Base-by-base conservation (phyloP, 2,888 invertebrate species). In the Coenonympha arcania region DNA sequence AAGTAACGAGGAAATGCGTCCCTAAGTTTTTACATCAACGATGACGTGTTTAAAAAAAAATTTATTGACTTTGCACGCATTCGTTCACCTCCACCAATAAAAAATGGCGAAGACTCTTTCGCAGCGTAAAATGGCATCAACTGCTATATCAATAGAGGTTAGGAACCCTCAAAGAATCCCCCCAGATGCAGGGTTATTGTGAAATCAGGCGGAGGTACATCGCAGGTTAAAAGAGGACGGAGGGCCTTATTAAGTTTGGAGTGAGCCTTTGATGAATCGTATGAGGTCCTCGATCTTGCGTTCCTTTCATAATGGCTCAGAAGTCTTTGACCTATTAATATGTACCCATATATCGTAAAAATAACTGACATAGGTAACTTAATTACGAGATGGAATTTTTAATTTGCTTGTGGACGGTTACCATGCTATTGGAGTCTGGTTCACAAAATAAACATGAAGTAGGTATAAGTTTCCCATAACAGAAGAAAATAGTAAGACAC, bases 141-240 rank as follows among this genome's bases (percentile, higher is more conserved):
- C 2, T 15, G 4, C 16, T 0, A 20, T 30, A 31, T 1, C 0
- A 4, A 31, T 47, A 47, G 15, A 22, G 30, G 31, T 9, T 39
- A 11, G 22, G n/a, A 16, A 18, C 22, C 16, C 31, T 16, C 47
- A 47, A 48, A 31, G 44, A 39, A n/a, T 34, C 8, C 28, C 34
- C 49, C 52, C 42, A 46, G 46, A 34, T 49, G 49, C 45, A 50
- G 49, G 45, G 34, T 46, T 49, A 46, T 49, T 53, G 52, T 53
- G 52, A 46, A 53, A 53, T 53, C 50, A 53, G 46, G 45, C 50
- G 52, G 46, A 20, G 24, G 16, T n/a, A n/a, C n/a, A n/a, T 26
- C 48, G 16, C 33, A 48, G 48, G 41, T 42, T 34, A 42, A 16
- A 15, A 47, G 52, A 44, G 26, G 40, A 30, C 41, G 42, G 50